These are phyloP conservation scores for Dynastes maya DNA, from an alignment of 2,888 invertebrate genomes.

Conservation along the genomic window DNA sequence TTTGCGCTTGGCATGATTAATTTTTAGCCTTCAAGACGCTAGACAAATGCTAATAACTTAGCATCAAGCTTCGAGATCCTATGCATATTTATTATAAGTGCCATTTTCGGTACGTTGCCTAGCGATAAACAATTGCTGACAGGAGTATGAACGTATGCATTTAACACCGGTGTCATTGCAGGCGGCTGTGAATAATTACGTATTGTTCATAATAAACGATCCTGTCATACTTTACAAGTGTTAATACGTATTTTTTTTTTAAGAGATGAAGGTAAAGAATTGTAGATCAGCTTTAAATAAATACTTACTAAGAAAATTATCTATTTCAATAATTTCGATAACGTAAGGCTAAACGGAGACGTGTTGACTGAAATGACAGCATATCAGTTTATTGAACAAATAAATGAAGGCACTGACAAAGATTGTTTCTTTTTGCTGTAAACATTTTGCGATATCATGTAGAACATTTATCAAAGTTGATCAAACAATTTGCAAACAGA, in stretches of 20 bases:
- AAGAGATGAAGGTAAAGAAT: background rate
- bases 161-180: slow-evolving; percentile 32
- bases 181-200: slow-evolving; percentile 16
- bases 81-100: slow-evolving; percentile 1
- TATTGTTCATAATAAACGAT: slow-evolving; percentile 18
- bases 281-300: too few species aligned
- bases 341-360: too few species aligned
- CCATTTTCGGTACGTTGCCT: background rate
- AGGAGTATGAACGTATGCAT: background rate
- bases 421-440: too few species aligned
- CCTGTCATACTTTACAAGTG: slow-evolving; percentile 14
- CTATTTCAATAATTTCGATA: too few species aligned
- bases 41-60: slow-evolving; percentile 17
- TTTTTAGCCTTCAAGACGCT: slow-evolving; percentile 5
- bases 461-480: too few species aligned
- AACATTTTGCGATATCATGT: too few species aligned
- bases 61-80: background rate
- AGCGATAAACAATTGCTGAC: slow-evolving; percentile 1
- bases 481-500: too few species aligned
- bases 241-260: background rate
- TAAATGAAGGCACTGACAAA: too few species aligned
- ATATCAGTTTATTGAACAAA: too few species aligned
- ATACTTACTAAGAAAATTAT: too few species aligned
- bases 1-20: slow-evolving; percentile 4
- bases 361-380: too few species aligned